Percentiles rank a stretch among this genome's conserved stretches.
phyloP scores from a whole-genome alignment of 2,888 invertebrate species.

The Cynaeus angustus region DNA sequence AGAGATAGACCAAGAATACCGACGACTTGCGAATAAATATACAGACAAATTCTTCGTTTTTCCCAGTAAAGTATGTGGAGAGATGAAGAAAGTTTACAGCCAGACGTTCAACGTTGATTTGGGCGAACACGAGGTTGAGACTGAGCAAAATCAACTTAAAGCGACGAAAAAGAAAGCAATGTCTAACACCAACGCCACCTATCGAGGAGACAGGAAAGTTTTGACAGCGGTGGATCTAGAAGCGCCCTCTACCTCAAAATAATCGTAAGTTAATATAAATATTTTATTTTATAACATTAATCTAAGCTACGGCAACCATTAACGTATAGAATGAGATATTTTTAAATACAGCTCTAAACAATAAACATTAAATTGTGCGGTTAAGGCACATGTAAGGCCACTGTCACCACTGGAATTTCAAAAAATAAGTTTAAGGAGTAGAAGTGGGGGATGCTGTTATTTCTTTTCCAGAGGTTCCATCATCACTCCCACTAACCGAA shows the following conservation, averaged over 20 bases:
- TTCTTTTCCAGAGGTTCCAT: neutral
- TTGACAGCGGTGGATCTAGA: slow-evolving; percentile 51
- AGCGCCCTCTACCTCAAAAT: slow-evolving; percentile 15
- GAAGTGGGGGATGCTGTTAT: neutral
- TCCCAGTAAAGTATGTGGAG: slow-evolving; percentile 49
- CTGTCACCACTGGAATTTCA: slow-evolving; percentile 2
- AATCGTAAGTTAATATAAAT: slow-evolving; percentile 7
- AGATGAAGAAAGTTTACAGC: slow-evolving; percentile 40
- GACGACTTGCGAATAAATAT: slow-evolving; percentile 53
- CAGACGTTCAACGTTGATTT: slow-evolving; percentile 2
- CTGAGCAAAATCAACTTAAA: slow-evolving; percentile 15
- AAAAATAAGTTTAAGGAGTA: slow-evolving; percentile 8
- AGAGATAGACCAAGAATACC: slow-evolving; percentile 55
- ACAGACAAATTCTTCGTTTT: slow-evolving; percentile 52
- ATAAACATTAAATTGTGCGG: slow-evolving; percentile 7
- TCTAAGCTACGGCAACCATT: slow-evolving; percentile 16
- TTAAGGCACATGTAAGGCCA: neutral
- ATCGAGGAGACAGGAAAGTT: slow-evolving; percentile 53
- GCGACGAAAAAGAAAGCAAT: slow-evolving; percentile 52
- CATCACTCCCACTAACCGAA: slow-evolving; percentile 29
- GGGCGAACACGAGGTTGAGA: no score
- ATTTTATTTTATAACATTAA: slow-evolving; percentile 24
- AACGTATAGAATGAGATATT: slow-evolving; percentile 14
- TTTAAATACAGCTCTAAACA: slow-evolving; percentile 11
- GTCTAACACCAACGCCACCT: slow-evolving; percentile 54